Percentiles rank a stretch among this genome's conserved stretches.
Conservation (phyloP, 2,888 invertebrate species). For the Anthrax anthrax region DNA sequence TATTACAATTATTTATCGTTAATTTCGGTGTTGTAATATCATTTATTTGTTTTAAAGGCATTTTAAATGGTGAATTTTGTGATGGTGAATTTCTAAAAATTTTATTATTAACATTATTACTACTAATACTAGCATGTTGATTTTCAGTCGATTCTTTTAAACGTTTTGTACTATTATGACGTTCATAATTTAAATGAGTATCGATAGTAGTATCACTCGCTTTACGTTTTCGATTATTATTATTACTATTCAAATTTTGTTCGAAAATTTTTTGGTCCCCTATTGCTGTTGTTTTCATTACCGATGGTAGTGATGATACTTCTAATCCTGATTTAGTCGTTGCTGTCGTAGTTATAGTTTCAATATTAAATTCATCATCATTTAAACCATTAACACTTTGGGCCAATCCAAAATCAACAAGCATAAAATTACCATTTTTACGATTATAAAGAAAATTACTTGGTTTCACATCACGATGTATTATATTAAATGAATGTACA, state of each 20-base stretch:
- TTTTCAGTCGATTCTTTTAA: neutral
- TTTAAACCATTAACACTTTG: constrained; percentile 40
- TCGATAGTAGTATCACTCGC: neutral
- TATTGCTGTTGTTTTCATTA: neutral
- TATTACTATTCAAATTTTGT: neutral
- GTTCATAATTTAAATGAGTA: neutral
- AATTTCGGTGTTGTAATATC: constrained; percentile 13
- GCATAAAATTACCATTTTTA: constrained; percentile 49
- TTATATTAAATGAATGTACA: constrained; percentile 71
- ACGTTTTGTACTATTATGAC: neutral
- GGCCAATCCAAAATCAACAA: constrained; percentile 84
- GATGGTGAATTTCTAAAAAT: neutral
- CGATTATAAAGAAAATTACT: constrained; percentile 81
- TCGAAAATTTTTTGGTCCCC: too few species aligned
- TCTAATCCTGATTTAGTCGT: constrained; percentile 1
- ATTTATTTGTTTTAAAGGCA: constrained; percentile 31
- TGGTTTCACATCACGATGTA: constrained; percentile 83
- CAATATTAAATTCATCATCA: constrained; percentile 9
- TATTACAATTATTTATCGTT: neutral
- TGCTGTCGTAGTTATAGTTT: constrained; percentile 1
- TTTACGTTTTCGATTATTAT: neutral
- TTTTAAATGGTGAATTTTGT: constrained; percentile 20
- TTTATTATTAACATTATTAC: neutral
- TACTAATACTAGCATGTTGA: neutral
- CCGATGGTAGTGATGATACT: neutral